Evolutionary conservation across 2,113 vertebrate species (phyloP), one percentile per base, ranked within the genome.

Genomic region (Ictalurus punctatus): DNA sequence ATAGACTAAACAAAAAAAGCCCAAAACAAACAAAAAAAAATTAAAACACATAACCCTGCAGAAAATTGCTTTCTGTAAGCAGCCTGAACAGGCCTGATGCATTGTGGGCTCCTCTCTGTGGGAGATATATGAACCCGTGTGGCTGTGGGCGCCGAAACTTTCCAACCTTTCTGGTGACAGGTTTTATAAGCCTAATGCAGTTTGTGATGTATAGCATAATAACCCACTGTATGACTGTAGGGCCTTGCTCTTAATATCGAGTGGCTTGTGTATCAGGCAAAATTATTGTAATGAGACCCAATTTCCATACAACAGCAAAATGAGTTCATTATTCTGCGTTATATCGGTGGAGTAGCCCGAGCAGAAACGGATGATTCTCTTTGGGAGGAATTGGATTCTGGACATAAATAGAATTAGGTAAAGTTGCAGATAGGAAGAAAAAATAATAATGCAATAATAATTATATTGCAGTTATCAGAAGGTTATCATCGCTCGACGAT

Each of bases 191-290:
- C 90, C 93, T 95, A 95, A 96, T 93, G 94, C 94, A 95, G 94
- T 96, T 95, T 96, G 94, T 96, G 96, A 96, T 96, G 93, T 96
- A 96, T 96, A 95, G 95, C 93, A 96, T 95, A 96, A 96, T 96
- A 96, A 96, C 92, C 90, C 92, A 85, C 90, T 90, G 92, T 92
- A 93, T 96, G 95, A 95, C 96, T 96, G 94, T 94, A 94, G 95
- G 96, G 95, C 94, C 91, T 95, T 93, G 93, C 95, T 94, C 95
- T 95, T 96, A 95, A 96, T 96, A 96, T 96, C 69, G 92, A 93
- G 93, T 94, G 92, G 92, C 92, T 93, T 94, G 94, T 94, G 94
- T 92, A 95, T 96, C 94, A 95, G 94, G 94, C 95, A 93, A 96
- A 96, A 96, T 96, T 96, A 96, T 96, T 96, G 95, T 96, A 96